Conservation (phyloP, 2,888 invertebrate genomes). For the Pardosa pseudoannulata region DNA sequence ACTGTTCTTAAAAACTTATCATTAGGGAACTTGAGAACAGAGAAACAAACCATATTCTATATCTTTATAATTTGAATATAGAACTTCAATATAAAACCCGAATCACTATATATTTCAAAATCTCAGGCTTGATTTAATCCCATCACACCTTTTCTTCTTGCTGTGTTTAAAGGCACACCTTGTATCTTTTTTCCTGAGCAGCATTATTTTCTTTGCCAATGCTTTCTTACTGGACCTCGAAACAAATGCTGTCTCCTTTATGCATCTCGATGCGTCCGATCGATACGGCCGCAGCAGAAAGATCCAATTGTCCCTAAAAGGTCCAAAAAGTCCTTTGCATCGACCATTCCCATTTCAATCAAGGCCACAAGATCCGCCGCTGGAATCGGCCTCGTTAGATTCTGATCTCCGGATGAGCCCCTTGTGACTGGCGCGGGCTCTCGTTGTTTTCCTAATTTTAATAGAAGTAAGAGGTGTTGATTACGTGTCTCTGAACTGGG, state of each 20-base stretch:
- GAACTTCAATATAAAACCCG: no score
- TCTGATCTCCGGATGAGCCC: conserved; percentile 58
- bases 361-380: conserved; percentile 52
- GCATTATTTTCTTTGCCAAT: no score
- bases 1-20: no score
- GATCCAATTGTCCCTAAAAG: conserved; percentile 61
- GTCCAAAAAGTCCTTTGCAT: conserved; percentile 35
- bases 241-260: neutral
- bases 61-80: no score
- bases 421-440: conserved; percentile 49
- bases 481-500: conserved; percentile 53
- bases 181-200: no score
- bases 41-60: no score
- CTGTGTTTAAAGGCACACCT: no score
- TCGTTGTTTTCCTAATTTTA: conserved; percentile 71
- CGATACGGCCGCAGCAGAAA: neutral
- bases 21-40: no score
- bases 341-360: conserved; percentile 67
- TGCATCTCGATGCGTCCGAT: neutral
- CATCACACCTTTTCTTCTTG: no score
- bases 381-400: conserved; percentile 63
- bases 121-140: no score
- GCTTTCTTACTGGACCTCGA: neutral
- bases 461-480: conserved; percentile 72
- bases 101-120: no score